Conservation (phyloP, 2,113 vertebrate genomes). For the Festucalex cinctus region DNA sequence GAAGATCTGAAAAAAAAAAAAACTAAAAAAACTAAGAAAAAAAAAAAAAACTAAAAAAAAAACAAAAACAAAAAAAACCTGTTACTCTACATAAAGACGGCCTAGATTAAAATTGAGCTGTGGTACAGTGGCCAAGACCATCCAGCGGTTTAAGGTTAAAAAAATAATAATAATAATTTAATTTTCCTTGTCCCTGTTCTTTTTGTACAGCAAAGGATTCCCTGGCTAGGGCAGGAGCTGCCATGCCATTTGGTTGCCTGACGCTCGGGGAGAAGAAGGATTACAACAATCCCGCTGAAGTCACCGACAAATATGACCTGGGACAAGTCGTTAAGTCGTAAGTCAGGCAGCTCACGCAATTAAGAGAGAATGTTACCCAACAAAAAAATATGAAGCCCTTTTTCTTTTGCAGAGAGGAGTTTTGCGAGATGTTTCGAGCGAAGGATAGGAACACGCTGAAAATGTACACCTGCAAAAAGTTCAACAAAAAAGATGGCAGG, state of each 20-base stretch:
- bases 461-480: constrained; percentile 98
- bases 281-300: constrained; percentile 95
- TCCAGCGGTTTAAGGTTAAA: too few species aligned
- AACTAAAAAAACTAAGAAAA: too few species aligned
- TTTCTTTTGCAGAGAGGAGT: constrained; percentile 85
- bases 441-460: constrained; percentile 95
- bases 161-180: too few species aligned
- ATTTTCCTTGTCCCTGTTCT: not conserved
- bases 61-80: too few species aligned
- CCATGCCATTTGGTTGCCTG: constrained; percentile 99
- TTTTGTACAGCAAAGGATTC: constrained; percentile 35
- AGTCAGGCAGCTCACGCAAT: constrained; percentile 58
- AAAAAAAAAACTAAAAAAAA: too few species aligned
- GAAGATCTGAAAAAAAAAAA: too few species aligned
- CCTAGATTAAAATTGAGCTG: too few species aligned
- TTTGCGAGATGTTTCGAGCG: constrained; percentile 96
- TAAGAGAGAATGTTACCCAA: not conserved
- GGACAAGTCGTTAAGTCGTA: constrained; percentile 98
- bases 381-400: not conserved
- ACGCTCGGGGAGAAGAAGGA: constrained; percentile 98
- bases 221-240: constrained; percentile 76
- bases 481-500: constrained; percentile 93
- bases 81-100: too few species aligned
- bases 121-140: too few species aligned
- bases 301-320: constrained; percentile 98